Percentiles rank a stretch among this genome's conserved stretches.
Evolutionary conservation across 1,140 invertebrate genomes (phyloP).

Genomic region (Cephus cinctus): DNA sequence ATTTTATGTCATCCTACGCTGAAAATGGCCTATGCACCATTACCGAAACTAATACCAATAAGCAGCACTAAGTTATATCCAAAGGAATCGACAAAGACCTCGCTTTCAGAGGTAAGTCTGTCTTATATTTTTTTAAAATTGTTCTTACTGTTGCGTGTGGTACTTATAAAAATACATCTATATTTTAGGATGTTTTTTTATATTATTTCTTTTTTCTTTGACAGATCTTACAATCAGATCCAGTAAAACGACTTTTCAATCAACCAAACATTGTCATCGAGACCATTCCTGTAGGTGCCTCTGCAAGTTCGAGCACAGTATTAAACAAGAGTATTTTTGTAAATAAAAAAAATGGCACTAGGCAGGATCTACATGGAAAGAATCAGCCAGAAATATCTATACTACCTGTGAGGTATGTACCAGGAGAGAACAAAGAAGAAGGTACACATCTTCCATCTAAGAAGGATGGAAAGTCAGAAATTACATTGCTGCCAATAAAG

Average conservation of each 20-base stretch:
- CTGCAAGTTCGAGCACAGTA: constrained; percentile 6
- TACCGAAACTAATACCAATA: constrained; percentile 27
- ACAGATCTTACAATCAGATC: constrained; percentile 41
- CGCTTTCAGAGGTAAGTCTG: constrained; percentile 25
- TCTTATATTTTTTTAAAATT: constrained; percentile 2
- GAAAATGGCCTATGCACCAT: constrained; percentile 32
- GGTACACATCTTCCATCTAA: constrained; percentile 42
- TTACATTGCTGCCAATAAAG: constrained; percentile 37
- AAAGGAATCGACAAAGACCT: constrained; percentile 1
- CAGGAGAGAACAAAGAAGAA: constrained; percentile 19
- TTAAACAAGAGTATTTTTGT: constrained; percentile 13
- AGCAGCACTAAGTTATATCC: constrained; percentile 11
- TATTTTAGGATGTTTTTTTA: background rate
- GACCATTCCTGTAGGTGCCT: constrained; percentile 17
- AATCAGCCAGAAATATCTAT: constrained; percentile 32
- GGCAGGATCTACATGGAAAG: constrained; percentile 9
- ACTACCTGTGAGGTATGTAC: constrained; percentile 12
- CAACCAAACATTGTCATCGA: constrained; percentile 49
- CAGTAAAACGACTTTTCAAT: constrained; percentile 41
- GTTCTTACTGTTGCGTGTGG: background rate
- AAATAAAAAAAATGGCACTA: constrained; percentile 18
- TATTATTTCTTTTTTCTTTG: constrained; percentile 11
- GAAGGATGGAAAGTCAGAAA: constrained; percentile 43
- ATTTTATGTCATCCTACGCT: constrained; percentile 19
- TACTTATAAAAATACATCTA: background rate